Evolutionary conservation across 2,888 invertebrate species (phyloP).

Genomic region (Agriopis marginaria): DNA sequence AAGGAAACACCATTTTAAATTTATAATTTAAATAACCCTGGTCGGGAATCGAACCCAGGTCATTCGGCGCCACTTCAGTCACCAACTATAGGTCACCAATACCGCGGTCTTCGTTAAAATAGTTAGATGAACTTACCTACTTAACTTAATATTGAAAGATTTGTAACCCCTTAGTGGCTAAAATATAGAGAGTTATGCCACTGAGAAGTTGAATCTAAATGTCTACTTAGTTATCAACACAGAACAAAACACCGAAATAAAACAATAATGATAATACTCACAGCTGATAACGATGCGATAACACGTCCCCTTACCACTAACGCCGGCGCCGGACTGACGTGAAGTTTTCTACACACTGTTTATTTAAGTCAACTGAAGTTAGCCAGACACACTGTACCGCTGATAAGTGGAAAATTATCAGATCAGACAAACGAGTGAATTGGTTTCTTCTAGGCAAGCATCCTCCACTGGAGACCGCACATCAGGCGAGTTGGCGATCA

Average conservation of each 20-base stretch:
- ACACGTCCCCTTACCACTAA: conserved; percentile 25
- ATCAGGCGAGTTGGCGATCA: no score
- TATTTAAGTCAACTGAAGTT: conserved; percentile 26
- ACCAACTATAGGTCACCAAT: no score
- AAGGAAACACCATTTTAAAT: no score
- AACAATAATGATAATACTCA: conserved; percentile 32
- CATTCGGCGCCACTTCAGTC: no score
- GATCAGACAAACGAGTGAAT: not conserved
- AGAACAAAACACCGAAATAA: conserved; percentile 17
- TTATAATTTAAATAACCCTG: no score
- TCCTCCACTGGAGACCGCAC: no score
- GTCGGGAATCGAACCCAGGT: no score
- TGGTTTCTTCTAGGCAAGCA: no score
- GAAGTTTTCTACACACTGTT: conserved; percentile 39
- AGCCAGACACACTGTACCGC: conserved; percentile 15
- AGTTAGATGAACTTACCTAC: no score
- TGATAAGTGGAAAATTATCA: conserved; percentile 21
- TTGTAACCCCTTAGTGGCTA: no score
- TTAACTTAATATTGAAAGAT: not conserved
- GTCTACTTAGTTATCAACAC: not conserved
- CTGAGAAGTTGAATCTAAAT: not conserved
- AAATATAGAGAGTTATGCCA: no score
- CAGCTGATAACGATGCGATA: conserved; percentile 26
- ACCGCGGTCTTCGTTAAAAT: no score
- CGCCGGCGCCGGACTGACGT: conserved; percentile 38